Evolutionary conservation across 2,888 invertebrate species (phyloP), one percentile per base, ranked within the genome.

Genomic region (Leptopilina drosophilae): DNA sequence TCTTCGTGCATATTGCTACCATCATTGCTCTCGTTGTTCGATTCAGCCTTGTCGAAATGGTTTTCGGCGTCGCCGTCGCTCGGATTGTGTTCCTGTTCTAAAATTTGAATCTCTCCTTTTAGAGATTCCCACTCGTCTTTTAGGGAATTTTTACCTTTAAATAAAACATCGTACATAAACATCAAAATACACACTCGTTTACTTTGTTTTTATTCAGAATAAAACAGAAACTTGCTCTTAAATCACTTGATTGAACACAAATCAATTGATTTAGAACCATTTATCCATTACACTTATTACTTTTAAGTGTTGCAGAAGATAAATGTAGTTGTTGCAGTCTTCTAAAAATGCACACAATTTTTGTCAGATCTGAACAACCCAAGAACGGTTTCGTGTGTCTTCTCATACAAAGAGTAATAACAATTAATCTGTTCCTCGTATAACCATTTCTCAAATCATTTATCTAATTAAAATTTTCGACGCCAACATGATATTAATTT

Each of bases 101-200:
- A 5, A 64, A 26, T 40, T 5, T 6, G 40, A 42, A 73, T 5
- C 53, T 78, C 75, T 64, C n/a, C 46, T n/a, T 53, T 59, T 15
- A 78, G 6, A 5, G 49, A 20, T 9, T 78, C 78, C 67, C 67
- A 78, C 12, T 78, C 78, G 7, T 78, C 56, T 49, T 78, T 78
- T 20, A 78, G 42, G 56, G 78, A 62, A 12, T 56, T 73, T 56
- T 67, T 14, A 62, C 42, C 78, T 78, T 59, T 15, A 56, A 59
- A 59, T 14, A 53, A 59, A 59, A 59, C 56, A 33, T 33, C 33
- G 12, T 56, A 6, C 42, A 8, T 42, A 5, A 20, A 42, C 6
- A 8, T 42, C 6, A 76, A 59, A 59, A 15, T 14, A 59, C 59
- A 33, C 59, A n/a, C 11, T 59, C 59, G 59, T 59, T n/a, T n/a